These are phyloP conservation scores for Ichneumon xanthorius DNA, from an alignment of 2,888 invertebrate genomes.

Conservation along the genomic window DNA sequence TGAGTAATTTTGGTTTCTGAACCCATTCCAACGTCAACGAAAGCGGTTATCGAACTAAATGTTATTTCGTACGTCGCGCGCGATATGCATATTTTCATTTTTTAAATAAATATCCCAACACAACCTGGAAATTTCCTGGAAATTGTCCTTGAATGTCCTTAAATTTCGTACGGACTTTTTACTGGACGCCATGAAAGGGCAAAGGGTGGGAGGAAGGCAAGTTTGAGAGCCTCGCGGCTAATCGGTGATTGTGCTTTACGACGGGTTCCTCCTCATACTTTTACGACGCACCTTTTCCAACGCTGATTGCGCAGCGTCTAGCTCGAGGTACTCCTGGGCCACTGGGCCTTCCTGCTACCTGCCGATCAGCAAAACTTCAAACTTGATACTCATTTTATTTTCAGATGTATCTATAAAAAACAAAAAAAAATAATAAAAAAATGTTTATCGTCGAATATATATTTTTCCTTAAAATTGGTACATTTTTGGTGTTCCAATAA, in stretches of 20 bases:
- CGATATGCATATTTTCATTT: no score
- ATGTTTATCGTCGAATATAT: not conserved
- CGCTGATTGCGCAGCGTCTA: constrained; percentile 47
- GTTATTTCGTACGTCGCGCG: no score
- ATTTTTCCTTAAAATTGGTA: not conserved
- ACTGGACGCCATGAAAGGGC: not conserved
- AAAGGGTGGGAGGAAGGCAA: not conserved
- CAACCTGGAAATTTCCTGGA: no score
- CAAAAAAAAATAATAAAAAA: no score
- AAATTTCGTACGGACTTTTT: no score
- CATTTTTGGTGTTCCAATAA: no score
- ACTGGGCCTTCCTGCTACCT: constrained; percentile 19
- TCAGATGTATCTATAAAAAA: no score
- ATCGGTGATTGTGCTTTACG: constrained; percentile 79
- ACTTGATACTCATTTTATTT: constrained; percentile 5
- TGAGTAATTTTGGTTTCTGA: no score
- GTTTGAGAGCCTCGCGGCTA: constrained; percentile 70
- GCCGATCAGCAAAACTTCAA: not conserved
- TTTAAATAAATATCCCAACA: no score
- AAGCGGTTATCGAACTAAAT: no score
- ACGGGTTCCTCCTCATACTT: constrained; percentile 76
- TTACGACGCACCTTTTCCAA: constrained; percentile 74
- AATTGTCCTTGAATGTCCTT: no score
- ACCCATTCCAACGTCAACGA: no score
- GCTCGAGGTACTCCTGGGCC: constrained; percentile 38